Conservation (phyloP, 2,888 invertebrate species). For the Lobophora halterata region DNA sequence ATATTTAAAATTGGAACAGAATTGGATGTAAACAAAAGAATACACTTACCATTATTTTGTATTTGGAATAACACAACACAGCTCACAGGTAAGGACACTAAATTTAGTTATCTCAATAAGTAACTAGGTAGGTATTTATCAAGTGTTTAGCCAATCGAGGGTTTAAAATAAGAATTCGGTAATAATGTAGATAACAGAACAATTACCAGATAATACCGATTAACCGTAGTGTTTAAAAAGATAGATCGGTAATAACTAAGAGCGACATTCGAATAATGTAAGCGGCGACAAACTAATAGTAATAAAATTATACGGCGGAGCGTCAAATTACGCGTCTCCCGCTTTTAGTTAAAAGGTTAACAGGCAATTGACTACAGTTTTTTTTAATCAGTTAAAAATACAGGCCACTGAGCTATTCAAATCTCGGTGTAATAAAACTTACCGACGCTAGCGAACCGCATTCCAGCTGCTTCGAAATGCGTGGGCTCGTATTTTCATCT, state of each 20-base stretch:
- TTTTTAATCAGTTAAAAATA: conserved; percentile 81
- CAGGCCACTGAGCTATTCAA: conserved; percentile 57
- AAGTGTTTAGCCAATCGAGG: conserved; percentile 71
- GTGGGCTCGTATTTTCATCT: conserved; percentile 79
- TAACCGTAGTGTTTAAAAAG: conserved; percentile 44
- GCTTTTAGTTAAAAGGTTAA: conserved; percentile 82
- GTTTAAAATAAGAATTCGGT: conserved; percentile 69
- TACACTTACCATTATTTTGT: conserved; percentile 13
- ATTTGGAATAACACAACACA: conserved; percentile 18
- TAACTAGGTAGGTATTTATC: conserved; percentile 44
- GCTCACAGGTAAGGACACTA: conserved; percentile 17
- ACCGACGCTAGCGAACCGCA: conserved; percentile 76
- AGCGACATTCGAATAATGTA: conserved; percentile 48
- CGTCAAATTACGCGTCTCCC: conserved; percentile 80
- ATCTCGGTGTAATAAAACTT: conserved; percentile 50
- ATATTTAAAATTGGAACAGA: no score
- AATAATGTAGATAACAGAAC: conserved; percentile 71
- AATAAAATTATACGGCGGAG: conserved; percentile 79
- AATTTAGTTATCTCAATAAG: conserved; percentile 32
- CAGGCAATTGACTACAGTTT: conserved; percentile 80
- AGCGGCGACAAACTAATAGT: conserved; percentile 67
- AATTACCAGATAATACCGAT: conserved; percentile 72
- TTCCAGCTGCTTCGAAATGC: conserved; percentile 76
- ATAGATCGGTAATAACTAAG: conserved; percentile 46
- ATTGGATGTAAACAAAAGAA: not conserved